Percentiles rank a stretch among this genome's conserved stretches.
Conservation (phyloP, 2,113 vertebrate genomes). For the Anarhynchus alexandrinus region DNA sequence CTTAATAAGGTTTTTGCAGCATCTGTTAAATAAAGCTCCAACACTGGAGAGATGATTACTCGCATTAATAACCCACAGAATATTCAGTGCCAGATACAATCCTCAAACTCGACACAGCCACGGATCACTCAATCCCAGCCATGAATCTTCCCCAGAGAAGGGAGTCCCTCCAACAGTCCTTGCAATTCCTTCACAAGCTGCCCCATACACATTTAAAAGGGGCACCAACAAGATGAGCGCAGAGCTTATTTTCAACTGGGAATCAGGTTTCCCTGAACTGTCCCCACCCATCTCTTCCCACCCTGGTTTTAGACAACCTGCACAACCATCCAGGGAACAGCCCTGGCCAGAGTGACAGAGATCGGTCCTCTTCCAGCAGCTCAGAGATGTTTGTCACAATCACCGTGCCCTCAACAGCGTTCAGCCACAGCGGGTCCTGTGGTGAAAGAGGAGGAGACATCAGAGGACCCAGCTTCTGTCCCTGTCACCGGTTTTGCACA, state of each 20-base stretch:
- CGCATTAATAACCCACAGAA: background rate
- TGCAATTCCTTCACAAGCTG: background rate
- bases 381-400: background rate
- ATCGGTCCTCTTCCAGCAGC: background rate
- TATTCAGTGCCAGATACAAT: background rate
- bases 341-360: fast-evolving
- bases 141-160: background rate
- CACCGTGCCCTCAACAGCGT: background rate
- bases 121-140: background rate
- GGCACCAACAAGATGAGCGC: fast-evolving
- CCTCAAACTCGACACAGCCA: background rate
- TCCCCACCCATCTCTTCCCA: background rate
- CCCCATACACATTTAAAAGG: background rate
- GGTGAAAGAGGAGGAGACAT: background rate
- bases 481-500: background rate
- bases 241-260: background rate
- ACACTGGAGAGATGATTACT: background rate
- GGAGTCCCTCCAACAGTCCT: background rate
- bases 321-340: background rate
- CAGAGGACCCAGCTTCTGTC: background rate
- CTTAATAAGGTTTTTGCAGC: background rate
- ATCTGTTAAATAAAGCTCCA: background rate
- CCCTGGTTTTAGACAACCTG: background rate
- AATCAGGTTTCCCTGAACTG: background rate
- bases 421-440: background rate